Percentiles rank a stretch among this genome's conserved stretches.
Conservation (phyloP, 2,113 vertebrate species). For the Apodemus speciosus region DNA sequence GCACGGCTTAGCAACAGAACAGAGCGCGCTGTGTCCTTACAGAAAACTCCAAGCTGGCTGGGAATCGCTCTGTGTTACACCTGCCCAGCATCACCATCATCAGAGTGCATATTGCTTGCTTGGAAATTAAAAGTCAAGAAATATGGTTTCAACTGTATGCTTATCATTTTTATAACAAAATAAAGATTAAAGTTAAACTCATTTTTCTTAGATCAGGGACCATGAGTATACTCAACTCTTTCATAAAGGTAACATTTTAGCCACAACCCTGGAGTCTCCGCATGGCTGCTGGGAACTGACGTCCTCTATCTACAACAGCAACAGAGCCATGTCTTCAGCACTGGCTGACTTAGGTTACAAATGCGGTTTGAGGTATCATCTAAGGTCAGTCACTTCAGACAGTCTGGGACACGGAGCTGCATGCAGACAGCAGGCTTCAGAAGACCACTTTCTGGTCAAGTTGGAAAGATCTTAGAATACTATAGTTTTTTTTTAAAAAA, state of each 20-base stretch:
- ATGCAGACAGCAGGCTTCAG: not conserved
- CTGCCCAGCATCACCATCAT: not conserved
- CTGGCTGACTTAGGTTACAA: not conserved
- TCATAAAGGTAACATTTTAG: not conserved
- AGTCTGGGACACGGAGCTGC: not conserved
- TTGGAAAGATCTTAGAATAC: constrained; percentile 40
- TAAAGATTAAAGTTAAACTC: not conserved
- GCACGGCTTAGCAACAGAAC: not conserved
- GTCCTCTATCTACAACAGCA: not conserved
- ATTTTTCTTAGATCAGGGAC: not conserved
- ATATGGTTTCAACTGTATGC: not conserved
- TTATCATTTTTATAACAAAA: not conserved
- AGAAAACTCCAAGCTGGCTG: not conserved
- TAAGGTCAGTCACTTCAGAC: not conserved
- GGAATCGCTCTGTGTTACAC: not conserved
- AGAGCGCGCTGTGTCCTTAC: not conserved
- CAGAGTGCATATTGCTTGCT: not conserved
- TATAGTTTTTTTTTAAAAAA: not conserved
- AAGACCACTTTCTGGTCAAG: not conserved
- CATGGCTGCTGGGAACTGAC: not conserved
- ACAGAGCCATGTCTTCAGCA: not conserved
- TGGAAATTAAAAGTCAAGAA: not conserved
- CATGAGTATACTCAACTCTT: not conserved
- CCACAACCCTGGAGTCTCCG: not conserved
- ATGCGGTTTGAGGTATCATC: not conserved